These are phyloP conservation scores for Hylaeus anthracinus DNA, from an alignment of 1,140 invertebrate species.

Conservation along the genomic window DNA sequence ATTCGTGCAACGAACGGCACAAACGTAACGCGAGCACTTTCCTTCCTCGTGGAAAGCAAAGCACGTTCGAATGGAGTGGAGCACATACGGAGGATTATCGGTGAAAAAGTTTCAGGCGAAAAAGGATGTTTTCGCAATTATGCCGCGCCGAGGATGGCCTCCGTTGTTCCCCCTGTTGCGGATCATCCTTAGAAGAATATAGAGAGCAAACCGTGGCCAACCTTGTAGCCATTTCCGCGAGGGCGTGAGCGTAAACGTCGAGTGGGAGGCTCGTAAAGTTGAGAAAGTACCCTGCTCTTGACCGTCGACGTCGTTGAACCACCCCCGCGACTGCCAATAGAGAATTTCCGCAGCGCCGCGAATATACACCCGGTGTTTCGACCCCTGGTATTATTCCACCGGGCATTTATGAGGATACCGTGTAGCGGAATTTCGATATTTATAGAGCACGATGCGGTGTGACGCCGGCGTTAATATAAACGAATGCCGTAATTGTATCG, in stretches of 20 bases:
- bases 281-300: conserved; percentile 32
- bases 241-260: conserved; percentile 8
- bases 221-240: conserved; percentile 1
- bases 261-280: conserved; percentile 38
- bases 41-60: neutral
- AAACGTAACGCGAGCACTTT: too few relatives aligned
- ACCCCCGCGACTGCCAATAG: conserved; percentile 4
- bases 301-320: neutral
- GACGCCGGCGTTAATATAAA: neutral
- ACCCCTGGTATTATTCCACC: conserved; percentile 6
- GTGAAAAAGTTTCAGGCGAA: too few relatives aligned
- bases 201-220: neutral
- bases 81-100: neutral
- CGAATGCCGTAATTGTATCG: neutral
- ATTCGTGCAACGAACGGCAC: too few relatives aligned
- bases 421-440: conserved; percentile 9
- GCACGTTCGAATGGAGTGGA: too few relatives aligned
- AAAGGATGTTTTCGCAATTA: neutral
- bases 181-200: conserved; percentile 13
- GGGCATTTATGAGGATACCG: neutral
- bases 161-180: neutral
- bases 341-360: neutral
- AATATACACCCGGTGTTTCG: neutral
- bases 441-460: too few relatives aligned
- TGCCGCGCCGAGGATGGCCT: neutral